Conservation (phyloP, 2,888 invertebrate species). For the Tuta absoluta region DNA sequence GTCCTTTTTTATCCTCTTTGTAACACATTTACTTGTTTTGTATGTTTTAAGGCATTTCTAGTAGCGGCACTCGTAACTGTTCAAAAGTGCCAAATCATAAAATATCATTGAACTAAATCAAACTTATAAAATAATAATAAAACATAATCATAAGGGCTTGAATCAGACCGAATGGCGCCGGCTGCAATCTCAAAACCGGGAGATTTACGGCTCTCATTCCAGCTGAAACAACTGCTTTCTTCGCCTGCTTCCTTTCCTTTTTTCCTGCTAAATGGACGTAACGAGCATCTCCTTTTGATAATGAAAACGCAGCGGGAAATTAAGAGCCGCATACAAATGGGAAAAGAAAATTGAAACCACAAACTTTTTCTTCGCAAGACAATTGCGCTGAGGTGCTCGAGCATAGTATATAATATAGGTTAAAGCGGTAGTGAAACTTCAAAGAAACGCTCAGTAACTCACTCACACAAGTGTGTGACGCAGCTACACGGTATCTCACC, state of each 20-base stretch:
- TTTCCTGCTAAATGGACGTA: conserved; percentile 61
- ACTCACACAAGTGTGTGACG: too few relatives aligned
- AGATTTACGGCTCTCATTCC: conserved; percentile 75
- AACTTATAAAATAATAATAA: too few relatives aligned
- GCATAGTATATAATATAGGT: too few relatives aligned
- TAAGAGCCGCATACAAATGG: conserved; percentile 51
- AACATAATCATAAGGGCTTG: too few relatives aligned
- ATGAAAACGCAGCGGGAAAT: conserved; percentile 53
- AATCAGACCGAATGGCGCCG: conserved; percentile 61
- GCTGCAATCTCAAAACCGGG: conserved; percentile 56
- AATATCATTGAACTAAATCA: conserved; percentile 40
- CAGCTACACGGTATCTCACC: too few relatives aligned
- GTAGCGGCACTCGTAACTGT: too few relatives aligned
- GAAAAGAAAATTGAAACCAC: conserved; percentile 63
- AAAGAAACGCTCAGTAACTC: too few relatives aligned
- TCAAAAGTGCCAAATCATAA: too few relatives aligned
- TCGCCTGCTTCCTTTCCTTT: conserved; percentile 52
- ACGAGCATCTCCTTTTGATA: conserved; percentile 67
- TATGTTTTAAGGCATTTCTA: too few relatives aligned
- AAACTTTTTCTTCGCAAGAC: conserved; percentile 58
- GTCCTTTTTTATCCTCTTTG: too few relatives aligned
- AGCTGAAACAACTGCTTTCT: conserved; percentile 62
- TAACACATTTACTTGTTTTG: too few relatives aligned
- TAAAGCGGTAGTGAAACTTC: too few relatives aligned
- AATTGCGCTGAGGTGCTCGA: conserved; percentile 44